These are phyloP conservation scores for Caprella mutica DNA, from an alignment of 2,888 invertebrate genomes.

Conservation along the genomic window DNA sequence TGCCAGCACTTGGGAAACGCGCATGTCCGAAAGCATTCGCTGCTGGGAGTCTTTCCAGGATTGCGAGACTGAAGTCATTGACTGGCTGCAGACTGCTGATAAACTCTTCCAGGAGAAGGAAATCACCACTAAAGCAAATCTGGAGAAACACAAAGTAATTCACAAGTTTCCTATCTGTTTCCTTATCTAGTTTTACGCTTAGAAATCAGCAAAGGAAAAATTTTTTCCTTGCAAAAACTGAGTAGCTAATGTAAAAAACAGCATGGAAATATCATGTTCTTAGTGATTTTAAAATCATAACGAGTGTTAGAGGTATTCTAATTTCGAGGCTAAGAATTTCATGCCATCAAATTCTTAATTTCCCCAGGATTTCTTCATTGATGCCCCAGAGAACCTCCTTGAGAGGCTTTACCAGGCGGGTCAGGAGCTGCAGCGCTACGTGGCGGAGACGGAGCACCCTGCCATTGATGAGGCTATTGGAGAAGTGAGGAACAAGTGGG, in stretches of 20 bases:
- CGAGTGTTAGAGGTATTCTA: no score
- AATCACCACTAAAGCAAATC: slow-evolving; percentile 61
- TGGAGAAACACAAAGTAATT: slow-evolving; percentile 61
- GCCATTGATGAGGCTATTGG: slow-evolving; percentile 27
- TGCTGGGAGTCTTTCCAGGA: slow-evolving; percentile 75
- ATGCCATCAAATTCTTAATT: no score
- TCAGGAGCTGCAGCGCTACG: slow-evolving; percentile 56
- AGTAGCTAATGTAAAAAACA: no score
- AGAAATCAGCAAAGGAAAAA: no score
- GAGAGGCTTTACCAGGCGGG: slow-evolving; percentile 63
- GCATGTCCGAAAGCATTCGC: slow-evolving; percentile 62
- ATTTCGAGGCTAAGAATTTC: no score
- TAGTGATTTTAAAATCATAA: no score
- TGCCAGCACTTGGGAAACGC: slow-evolving; percentile 24
- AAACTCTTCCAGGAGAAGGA: slow-evolving; percentile 65
- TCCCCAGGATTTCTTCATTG: slow-evolving; percentile 33
- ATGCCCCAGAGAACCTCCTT: slow-evolving; percentile 32
- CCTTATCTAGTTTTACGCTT: no score
- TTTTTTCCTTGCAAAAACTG: no score
- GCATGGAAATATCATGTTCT: no score
- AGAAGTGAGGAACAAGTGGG: slow-evolving; percentile 25
- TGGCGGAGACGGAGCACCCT: slow-evolving; percentile 56
- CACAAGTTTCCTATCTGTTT: background rate
- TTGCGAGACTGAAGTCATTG: slow-evolving; percentile 64
- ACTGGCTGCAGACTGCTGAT: slow-evolving; percentile 78